These are phyloP conservation scores for Chrysotoxum bicinctum DNA, from an alignment of 2,888 invertebrate species.

Conservation along the genomic window DNA sequence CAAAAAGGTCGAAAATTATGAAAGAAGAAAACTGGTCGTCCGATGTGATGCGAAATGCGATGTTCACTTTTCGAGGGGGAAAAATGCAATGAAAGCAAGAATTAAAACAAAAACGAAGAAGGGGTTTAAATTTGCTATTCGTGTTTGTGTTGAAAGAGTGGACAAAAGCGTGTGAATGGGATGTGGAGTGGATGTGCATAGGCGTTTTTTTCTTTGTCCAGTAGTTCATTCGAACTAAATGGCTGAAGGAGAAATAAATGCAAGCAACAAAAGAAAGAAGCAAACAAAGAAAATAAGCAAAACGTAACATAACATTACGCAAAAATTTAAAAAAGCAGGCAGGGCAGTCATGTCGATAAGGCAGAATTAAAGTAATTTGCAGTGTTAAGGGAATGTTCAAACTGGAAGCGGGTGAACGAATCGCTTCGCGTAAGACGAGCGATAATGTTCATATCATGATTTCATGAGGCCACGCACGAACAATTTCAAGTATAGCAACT, in stretches of 20 bases:
- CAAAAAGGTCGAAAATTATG: not conserved
- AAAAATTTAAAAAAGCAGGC: not conserved
- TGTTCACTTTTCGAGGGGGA: slow-evolving; percentile 30
- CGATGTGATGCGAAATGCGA: not conserved
- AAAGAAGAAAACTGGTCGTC: no score
- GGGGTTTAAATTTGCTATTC: not conserved
- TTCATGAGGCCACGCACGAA: no score
- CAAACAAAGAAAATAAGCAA: not conserved
- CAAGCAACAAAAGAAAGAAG: not conserved
- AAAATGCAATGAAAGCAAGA: slow-evolving; percentile 56
- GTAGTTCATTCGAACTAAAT: not conserved
- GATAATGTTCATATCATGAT: no score
- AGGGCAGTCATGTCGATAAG: not conserved
- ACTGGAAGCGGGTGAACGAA: no score
- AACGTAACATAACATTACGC: not conserved
- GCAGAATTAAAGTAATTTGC: not conserved
- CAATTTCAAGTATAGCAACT: no score
- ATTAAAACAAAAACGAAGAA: slow-evolving; percentile 60
- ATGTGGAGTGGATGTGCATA: not conserved
- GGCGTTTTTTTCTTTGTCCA: not conserved
- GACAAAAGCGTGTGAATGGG: not conserved
- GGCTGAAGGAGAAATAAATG: not conserved
- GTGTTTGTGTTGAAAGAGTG: not conserved
- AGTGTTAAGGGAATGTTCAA: no score
- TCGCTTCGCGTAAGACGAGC: no score